Evolutionary conservation across 2,888 invertebrate genomes (phyloP), one percentile per base, ranked within the genome.

Genomic region (Periphyllus acericola): DNA sequence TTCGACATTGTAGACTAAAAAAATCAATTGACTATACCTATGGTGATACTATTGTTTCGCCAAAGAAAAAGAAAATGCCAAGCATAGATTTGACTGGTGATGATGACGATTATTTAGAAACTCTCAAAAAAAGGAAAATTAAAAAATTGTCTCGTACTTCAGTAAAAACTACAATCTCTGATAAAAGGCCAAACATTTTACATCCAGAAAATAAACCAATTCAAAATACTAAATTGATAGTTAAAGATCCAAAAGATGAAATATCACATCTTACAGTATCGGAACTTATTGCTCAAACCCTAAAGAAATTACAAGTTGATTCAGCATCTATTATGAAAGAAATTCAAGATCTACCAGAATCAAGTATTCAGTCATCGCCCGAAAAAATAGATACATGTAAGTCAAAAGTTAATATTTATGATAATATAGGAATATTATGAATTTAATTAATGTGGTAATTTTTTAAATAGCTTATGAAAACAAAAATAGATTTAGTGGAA

Each of bases 1-100:
- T 94, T 90, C 92, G 95, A 89, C 93, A 93, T 92, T 95, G 95
- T 90, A 93, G 90, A 29, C 71, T 81, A 14, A 89, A 85, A 46
- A 87, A 87, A 55, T 60, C 29, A 60, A 52, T 81, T n/a, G 80
- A 81, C 32, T 84, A 89, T 80, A 34, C 11, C 0, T 68, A 68
- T 68, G 75, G 55, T 55, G 72, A 71, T 46, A 52, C 0, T 75
- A 29, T 29, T 72, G 17, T 25, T 25, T 19, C 6, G 1, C 5
- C 60, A 40, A 74, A 46, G 46, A 81, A 75, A 74, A 87, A 75
- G 40, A 81, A 25, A 66, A 6, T 17, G 0, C 34, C 68, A 36
- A 68, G 6, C 79, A 34, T 76, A 0, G 68, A 79, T 66, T 66
- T n/a, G 9, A 32, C n/a, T n/a, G n/a, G 71, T 34, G 52, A 32